These are phyloP conservation scores for Synergus gifuensis DNA, from an alignment of 2,888 invertebrate genomes.

Conservation along the genomic window DNA sequence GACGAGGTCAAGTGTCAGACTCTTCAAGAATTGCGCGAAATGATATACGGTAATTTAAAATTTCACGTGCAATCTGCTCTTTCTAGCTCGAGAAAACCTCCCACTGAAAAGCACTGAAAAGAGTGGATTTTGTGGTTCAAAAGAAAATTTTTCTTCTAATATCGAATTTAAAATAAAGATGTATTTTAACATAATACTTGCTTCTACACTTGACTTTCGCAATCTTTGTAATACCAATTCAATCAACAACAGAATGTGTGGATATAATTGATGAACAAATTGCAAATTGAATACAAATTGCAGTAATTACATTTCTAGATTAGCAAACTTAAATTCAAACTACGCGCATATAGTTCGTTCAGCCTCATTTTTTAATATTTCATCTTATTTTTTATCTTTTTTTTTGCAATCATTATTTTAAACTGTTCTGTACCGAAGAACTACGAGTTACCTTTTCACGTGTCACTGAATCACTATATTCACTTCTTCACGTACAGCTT, in stretches of 20 bases:
- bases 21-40: constrained; percentile 86
- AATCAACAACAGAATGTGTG: neutral
- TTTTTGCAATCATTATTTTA: neutral
- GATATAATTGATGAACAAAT: neutral
- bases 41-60: constrained; percentile 83
- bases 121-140: neutral
- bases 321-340: neutral
- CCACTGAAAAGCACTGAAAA: constrained; percentile 22
- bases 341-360: neutral
- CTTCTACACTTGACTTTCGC: neutral
- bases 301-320: neutral
- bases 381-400: neutral
- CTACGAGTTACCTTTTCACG: neutral
- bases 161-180: too few relatives aligned
- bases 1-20: constrained; percentile 84
- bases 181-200: too few relatives aligned
- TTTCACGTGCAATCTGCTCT: constrained; percentile 44
- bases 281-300: neutral
- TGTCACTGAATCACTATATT: too few relatives aligned
- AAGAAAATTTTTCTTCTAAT: neutral
- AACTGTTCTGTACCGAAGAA: neutral
- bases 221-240: neutral
- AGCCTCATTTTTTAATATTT: neutral
- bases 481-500: neutral
- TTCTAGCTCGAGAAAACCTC: constrained; percentile 40